These are phyloP conservation scores for Palythoa heliodiscus DNA, from an alignment of 92 coral and sea anemone genomes.

Conservation along the genomic window DNA sequence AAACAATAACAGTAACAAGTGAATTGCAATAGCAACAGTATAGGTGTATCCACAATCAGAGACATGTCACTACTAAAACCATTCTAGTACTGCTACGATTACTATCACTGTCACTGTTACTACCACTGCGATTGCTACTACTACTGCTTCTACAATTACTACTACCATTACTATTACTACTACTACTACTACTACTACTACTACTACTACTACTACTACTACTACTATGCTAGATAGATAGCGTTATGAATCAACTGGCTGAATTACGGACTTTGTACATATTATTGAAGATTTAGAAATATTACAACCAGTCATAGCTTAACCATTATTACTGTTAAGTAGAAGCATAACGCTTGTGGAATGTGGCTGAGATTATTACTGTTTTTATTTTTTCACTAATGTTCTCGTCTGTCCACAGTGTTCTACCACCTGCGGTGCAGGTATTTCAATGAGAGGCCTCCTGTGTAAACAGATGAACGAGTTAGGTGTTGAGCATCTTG, in stretches of 20 bases:
- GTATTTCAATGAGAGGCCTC: conserved; percentile 26
- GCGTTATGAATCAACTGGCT: no score
- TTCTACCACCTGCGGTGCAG: conserved; percentile 54
- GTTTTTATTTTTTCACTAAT: background rate
- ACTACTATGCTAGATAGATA: background rate
- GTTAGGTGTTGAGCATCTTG: background rate
- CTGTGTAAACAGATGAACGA: conserved; percentile 6
- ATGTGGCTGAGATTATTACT: no score
- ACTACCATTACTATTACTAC: background rate
- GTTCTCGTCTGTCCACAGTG: conserved; percentile 22
- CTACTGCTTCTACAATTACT: background rate
- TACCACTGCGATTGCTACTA: background rate
- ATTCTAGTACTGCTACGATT: background rate
- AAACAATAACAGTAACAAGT: no score
- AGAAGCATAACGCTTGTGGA: no score
- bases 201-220: background rate
- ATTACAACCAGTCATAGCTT: no score
- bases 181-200: background rate
- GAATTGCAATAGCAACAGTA: background rate
- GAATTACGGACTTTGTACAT: no score
- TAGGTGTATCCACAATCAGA: background rate
- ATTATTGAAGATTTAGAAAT: no score
- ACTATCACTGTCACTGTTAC: background rate
- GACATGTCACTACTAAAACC: no score
- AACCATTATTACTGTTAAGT: no score